These are phyloP conservation scores for Cygnus olor DNA, from an alignment of 2,797 vertebrate species.

Conservation along the genomic window DNA sequence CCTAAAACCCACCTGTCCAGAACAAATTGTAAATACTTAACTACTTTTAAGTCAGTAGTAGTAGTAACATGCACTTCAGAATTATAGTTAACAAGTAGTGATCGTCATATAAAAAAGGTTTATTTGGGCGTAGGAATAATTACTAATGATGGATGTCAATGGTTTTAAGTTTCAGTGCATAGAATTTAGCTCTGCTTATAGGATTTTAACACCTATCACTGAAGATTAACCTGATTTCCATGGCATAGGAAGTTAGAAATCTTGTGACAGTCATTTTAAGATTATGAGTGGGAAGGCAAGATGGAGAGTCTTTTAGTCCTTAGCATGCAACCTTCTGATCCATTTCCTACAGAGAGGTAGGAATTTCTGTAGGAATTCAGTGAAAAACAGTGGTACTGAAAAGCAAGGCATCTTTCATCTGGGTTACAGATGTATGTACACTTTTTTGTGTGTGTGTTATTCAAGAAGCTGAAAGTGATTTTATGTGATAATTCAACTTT, in stretches of 20 bases:
- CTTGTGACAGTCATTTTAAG: conserved; percentile 54
- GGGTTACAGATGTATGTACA: neutral
- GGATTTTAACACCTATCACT: conserved; percentile 70
- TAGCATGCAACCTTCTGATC: conserved; percentile 19
- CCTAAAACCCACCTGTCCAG: neutral
- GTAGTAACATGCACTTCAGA: neutral
- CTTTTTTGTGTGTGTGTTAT: neutral
- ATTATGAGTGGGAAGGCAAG: conserved; percentile 36
- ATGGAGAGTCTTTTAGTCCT: conserved; percentile 31
- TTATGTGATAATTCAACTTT: conserved; percentile 24
- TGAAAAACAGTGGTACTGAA: neutral
- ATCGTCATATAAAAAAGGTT: conserved; percentile 33
- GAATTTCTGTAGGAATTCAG: neutral
- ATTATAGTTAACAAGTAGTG: neutral
- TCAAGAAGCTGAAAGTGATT: conserved; percentile 2
- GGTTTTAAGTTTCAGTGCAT: conserved; percentile 10
- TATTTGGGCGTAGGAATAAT: conserved; percentile 31
- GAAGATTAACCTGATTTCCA: conserved; percentile 61
- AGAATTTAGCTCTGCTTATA: conserved; percentile 36
- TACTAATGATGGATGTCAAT: conserved; percentile 27
- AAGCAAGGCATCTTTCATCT: neutral
- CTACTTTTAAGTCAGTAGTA: neutral
- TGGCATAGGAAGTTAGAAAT: conserved; percentile 50
- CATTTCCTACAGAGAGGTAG: neutral
- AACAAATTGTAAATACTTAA: neutral